Evolutionary conservation across 2,113 vertebrate genomes (phyloP), one percentile per base, ranked within the genome.

Genomic region (Alligator sinensis): DNA sequence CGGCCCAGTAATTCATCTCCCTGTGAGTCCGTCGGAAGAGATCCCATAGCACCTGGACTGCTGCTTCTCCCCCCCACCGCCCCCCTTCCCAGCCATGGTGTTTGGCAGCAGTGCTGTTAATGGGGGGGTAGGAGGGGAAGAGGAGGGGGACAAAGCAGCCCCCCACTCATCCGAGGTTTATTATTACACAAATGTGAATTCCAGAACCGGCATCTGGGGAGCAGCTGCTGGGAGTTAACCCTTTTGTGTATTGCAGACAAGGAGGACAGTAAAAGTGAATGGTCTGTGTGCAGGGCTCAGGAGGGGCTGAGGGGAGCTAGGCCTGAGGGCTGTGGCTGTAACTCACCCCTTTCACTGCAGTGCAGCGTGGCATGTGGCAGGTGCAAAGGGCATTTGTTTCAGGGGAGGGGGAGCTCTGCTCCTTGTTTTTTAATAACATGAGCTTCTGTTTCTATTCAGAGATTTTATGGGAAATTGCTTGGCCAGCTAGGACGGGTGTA

Each of bases 121-220:
- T 70, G 47, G 57, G 58, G 34, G 55, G 62, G 60, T 66, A 78
- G 19, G 0, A 0, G 27, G 34, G 15, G 11, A 3, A 27, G 76
- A 11, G 80, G 55, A 55, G 18, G 25, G 7, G 22, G 17, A 62
- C 62, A 19, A 30, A 81, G 25, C 1, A 12, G 4, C 80, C 54
- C 24, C 74, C 19, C 11, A 70, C 64, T 85, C 80, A 77, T 9
- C 93, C 9, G 15, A 89, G 95, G 97, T 96, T 96, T 97, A 97
- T 97, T 96, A 96, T 97, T 96, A 96, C 97, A 97, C 95, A 95
- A 97, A 96, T 93, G 96, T 91, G 92, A 96, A 97, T 96, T 97
- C 96, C 97, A 97, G 96, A 91, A 85, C 84, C 93, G 28, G 97
- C 96, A 96, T 97, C 96, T 97, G 97, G 96, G 97, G 96, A 95